Evolutionary conservation across 1,140 invertebrate genomes (phyloP).

Genomic region (Stegodyphus dumicola): DNA sequence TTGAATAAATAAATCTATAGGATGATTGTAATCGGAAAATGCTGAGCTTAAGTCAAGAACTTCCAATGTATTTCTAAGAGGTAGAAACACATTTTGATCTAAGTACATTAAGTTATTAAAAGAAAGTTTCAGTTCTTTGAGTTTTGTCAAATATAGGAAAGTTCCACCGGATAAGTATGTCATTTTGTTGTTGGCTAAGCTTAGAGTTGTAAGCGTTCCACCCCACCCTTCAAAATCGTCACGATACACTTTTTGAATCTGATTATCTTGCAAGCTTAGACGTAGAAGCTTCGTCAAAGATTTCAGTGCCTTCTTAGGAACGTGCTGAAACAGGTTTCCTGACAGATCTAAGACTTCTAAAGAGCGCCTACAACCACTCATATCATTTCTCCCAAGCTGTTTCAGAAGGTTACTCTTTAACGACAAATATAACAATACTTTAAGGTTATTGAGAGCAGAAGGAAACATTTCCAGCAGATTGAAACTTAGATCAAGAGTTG

Average conservation of each 20-base stretch:
- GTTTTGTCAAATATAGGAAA: slow-evolving; percentile 77
- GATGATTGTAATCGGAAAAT: slow-evolving; percentile 31
- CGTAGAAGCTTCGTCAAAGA: slow-evolving; percentile 79
- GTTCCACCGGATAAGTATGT: slow-evolving; percentile 78
- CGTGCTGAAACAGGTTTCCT: slow-evolving; percentile 79
- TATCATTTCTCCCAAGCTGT: slow-evolving; percentile 80
- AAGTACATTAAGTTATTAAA: slow-evolving; percentile 87
- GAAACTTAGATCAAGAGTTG: slow-evolving; percentile 64
- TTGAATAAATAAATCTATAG: slow-evolving; percentile 63
- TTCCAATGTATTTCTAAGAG: slow-evolving; percentile 73
- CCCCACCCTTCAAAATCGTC: slow-evolving; percentile 85
- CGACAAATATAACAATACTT: slow-evolving; percentile 81
- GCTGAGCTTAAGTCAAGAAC: slow-evolving; percentile 75
- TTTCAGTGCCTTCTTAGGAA: slow-evolving; percentile 77
- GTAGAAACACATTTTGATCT: slow-evolving; percentile 83
- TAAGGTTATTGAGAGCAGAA: slow-evolving; percentile 70
- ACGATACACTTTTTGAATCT: slow-evolving; percentile 79
- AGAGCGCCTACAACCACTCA: slow-evolving; percentile 79
- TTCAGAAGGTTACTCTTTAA: slow-evolving; percentile 83
- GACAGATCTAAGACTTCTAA: slow-evolving; percentile 82
- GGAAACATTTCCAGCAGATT: slow-evolving; percentile 69
- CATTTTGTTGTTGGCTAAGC: slow-evolving; percentile 86
- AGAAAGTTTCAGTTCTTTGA: slow-evolving; percentile 87
- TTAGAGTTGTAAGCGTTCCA: slow-evolving; percentile 81
- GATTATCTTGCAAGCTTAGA: slow-evolving; percentile 88